These are phyloP conservation scores for Tetheella fluctuosa DNA, from an alignment of 2,888 invertebrate genomes.

Conservation along the genomic window DNA sequence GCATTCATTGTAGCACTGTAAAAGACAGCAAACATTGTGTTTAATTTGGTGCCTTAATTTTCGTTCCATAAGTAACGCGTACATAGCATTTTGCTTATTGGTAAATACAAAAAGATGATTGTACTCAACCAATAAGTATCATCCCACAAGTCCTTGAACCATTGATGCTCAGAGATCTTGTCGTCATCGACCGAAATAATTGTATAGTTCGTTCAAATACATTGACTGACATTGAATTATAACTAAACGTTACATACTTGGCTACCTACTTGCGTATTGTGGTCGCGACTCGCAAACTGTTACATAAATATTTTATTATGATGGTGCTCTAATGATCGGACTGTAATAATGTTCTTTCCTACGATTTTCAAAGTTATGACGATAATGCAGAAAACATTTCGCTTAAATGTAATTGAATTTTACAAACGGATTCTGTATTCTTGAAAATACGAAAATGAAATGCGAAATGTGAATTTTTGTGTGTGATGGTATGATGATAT, in stretches of 20 bases:
- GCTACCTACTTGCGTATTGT: background rate
- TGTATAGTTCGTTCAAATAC: conserved; percentile 3
- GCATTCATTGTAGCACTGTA: no score
- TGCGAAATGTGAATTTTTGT: no score
- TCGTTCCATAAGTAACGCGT: no score
- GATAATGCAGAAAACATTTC: background rate
- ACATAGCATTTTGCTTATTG: no score
- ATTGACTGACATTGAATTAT: conserved; percentile 4
- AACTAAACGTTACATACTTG: background rate
- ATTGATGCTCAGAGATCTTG: conserved; percentile 6
- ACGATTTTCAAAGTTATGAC: background rate
- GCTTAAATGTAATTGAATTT: no score
- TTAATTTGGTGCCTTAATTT: no score
- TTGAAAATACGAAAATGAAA: no score
- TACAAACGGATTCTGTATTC: no score
- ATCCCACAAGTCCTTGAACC: conserved; percentile 4
- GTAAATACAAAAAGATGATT: background rate
- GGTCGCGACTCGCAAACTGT: background rate
- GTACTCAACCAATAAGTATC: background rate
- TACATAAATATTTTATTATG: background rate
- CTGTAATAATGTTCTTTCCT: background rate
- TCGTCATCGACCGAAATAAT: conserved; percentile 7
- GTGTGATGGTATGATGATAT: no score
- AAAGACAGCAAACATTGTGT: no score
- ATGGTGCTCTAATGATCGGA: background rate